Conservation (phyloP, 2,888 invertebrate genomes). For the Phania funesta region DNA sequence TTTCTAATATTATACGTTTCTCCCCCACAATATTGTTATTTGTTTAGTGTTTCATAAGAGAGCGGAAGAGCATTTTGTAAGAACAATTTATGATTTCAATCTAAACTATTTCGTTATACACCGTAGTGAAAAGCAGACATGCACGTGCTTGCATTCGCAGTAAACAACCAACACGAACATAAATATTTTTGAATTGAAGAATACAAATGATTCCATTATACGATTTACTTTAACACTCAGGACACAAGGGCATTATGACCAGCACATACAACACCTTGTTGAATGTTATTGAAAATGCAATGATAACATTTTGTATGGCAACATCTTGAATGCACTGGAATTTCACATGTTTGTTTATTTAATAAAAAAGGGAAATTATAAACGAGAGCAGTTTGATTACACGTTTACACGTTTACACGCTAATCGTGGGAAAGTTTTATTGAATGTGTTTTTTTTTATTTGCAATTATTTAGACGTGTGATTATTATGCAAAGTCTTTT, state of each 20-base stretch:
- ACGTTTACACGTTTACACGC: too few relatives aligned
- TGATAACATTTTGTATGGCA: background rate
- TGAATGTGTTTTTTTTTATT: too few relatives aligned
- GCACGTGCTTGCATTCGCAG: background rate
- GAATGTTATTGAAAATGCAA: conserved; percentile 36
- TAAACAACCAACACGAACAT: conserved; percentile 24
- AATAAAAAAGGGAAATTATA: background rate
- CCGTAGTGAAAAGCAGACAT: background rate
- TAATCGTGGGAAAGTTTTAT: too few relatives aligned
- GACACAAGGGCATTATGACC: conserved; percentile 2
- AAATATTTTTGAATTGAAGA: conserved; percentile 34
- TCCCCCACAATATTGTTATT: too few relatives aligned
- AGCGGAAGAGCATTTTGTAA: background rate
- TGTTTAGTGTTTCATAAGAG: too few relatives aligned
- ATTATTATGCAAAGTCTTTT: background rate
- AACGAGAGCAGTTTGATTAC: background rate
- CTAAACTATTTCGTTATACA: conserved; percentile 12
- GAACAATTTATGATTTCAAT: background rate
- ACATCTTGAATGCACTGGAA: conserved; percentile 26
- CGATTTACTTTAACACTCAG: conserved; percentile 20
- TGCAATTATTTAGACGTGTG: background rate
- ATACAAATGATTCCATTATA: conserved; percentile 21
- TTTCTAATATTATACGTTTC: too few relatives aligned
- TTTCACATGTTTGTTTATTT: background rate
- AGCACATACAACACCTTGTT: conserved; percentile 41